Conservation (phyloP, 2,113 vertebrate genomes). For the Colius striatus region DNA sequence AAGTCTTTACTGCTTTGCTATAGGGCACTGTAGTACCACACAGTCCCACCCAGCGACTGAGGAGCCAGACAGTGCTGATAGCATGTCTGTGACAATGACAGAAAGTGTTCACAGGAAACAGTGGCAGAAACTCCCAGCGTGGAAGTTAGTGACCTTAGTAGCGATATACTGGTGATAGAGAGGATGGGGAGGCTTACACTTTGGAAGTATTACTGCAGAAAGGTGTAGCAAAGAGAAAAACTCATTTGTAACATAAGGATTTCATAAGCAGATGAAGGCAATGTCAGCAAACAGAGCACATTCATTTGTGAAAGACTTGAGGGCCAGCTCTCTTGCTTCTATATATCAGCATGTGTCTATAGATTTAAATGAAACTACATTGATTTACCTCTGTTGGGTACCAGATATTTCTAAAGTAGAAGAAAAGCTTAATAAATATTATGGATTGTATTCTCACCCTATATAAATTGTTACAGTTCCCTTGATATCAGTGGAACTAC, state of each 20-base stretch:
- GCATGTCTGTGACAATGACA: not conserved
- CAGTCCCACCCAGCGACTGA: not conserved
- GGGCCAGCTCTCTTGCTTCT: not conserved
- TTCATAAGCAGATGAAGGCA: not conserved
- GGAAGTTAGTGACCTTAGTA: not conserved
- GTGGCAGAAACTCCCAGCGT: not conserved
- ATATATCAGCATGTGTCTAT: not conserved
- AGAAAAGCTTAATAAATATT: conserved; percentile 23
- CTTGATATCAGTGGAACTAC: not conserved
- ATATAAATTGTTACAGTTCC: not conserved
- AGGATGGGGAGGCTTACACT: not conserved
- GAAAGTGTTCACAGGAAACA: not conserved
- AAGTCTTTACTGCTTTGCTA: not conserved
- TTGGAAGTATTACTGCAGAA: not conserved
- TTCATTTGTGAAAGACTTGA: not conserved
- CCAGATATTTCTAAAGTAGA: not conserved
- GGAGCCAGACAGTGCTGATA: not conserved
- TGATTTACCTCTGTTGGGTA: not conserved
- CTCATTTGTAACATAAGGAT: not conserved
- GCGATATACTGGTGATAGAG: not conserved
- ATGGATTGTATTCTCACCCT: not conserved
- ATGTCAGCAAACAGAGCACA: not conserved
- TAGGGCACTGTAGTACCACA: not conserved
- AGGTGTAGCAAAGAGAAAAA: not conserved
- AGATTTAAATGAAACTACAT: not conserved